A percentile compares a stretch with the other conserved stretches of the same genome.
Conservation (phyloP, 1,140 invertebrate species). For the Papilio machaon region DNA sequence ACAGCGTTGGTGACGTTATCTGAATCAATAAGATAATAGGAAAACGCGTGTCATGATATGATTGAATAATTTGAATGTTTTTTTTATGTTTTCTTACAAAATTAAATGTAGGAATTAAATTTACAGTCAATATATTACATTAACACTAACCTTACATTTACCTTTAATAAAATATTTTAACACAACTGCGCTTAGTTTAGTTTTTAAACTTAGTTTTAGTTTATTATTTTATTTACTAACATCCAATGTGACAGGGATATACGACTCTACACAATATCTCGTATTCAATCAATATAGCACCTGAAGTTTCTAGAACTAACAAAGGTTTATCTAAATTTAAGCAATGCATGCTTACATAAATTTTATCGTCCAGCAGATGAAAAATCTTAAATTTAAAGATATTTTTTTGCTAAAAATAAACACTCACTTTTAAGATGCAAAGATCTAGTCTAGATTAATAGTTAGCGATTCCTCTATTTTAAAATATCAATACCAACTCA, state of each 20-base stretch:
- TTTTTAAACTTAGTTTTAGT: too few species aligned
- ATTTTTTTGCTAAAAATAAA: conserved; percentile 5
- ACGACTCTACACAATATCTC: neutral
- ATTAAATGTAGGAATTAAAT: neutral
- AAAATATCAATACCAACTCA: neutral
- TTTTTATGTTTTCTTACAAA: neutral
- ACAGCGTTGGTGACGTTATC: conserved; percentile 7
- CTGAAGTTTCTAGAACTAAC: neutral
- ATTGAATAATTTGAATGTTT: neutral
- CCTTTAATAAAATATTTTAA: neutral
- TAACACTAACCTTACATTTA: neutral
- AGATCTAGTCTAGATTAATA: neutral
- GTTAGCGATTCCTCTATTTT: neutral
- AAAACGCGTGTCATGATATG: neutral
- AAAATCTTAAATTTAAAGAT: neutral
- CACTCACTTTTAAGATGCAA: neutral
- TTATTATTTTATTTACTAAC: too few species aligned
- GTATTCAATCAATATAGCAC: neutral
- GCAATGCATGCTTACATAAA: neutral
- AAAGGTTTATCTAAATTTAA: neutral
- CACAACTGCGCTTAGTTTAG: too few species aligned
- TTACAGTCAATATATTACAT: neutral
- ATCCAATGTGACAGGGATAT: too few species aligned
- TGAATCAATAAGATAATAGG: conserved; percentile 11
- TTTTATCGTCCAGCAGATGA: neutral